Conservation (phyloP, 2,797 vertebrate species). For the Telmatherina bonti region DNA sequence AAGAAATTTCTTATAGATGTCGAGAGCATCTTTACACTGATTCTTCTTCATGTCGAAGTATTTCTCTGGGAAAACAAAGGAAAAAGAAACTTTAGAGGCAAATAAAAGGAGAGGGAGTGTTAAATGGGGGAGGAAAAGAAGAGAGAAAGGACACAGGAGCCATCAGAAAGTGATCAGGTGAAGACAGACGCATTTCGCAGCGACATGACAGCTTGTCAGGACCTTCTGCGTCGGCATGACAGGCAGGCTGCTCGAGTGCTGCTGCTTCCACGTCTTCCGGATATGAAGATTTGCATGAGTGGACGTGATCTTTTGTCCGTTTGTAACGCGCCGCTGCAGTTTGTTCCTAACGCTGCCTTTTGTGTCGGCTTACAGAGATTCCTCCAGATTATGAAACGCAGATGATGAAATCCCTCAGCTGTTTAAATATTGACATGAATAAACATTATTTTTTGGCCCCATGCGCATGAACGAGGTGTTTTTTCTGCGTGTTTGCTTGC, state of each 20-base stretch:
- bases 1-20: conserved; percentile 97
- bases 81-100: neutral
- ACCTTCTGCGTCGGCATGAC: conserved; percentile 29
- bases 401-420: neutral
- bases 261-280: neutral
- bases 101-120: neutral
- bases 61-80: conserved; percentile 84
- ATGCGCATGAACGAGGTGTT: too few species aligned
- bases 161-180: conserved; percentile 22
- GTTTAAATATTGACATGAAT: neutral
- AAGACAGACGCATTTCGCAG: conserved; percentile 27
- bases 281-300: neutral
- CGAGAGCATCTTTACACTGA: conserved; percentile 96
- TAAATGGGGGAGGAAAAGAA: neutral
- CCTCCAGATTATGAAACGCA: neutral
- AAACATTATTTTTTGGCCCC: neutral
- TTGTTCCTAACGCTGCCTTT: neutral
- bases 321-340: neutral
- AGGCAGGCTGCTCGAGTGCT: neutral
- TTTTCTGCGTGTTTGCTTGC: too few species aligned
- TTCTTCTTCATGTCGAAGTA: conserved; percentile 98
- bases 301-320: neutral
- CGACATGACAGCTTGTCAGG: conserved; percentile 49
- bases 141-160: neutral
- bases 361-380: neutral